Evolutionary conservation across 2,888 invertebrate genomes (phyloP).

Genomic region (Ligdia adustata): DNA sequence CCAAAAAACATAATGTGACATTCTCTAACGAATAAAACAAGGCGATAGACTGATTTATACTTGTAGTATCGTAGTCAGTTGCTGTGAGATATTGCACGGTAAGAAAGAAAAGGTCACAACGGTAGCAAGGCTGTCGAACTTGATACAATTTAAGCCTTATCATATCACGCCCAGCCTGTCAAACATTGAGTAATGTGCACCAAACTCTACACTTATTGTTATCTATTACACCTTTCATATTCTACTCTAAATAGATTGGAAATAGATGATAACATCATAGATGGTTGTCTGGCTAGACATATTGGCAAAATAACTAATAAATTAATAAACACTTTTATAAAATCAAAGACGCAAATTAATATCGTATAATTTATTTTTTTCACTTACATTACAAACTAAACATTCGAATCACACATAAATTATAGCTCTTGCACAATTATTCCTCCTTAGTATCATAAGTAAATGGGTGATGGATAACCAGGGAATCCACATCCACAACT

Average conservation of each 20-base stretch:
- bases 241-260: constrained; percentile 7
- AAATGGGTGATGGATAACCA: constrained; percentile 37
- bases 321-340: not conserved
- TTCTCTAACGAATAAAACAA: too few species aligned
- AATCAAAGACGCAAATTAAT: constrained; percentile 14
- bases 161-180: constrained; percentile 20
- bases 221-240: constrained; percentile 4
- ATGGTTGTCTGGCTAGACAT: constrained; percentile 10
- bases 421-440: constrained; percentile 6
- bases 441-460: constrained; percentile 39
- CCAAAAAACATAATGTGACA: too few species aligned
- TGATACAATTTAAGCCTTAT: constrained; percentile 29
- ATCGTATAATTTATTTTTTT: constrained; percentile 6
- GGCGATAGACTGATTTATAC: too few species aligned
- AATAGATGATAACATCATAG: constrained; percentile 3
- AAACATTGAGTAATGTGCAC: constrained; percentile 10
- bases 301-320: constrained; percentile 7
- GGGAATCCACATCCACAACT: constrained; percentile 32
- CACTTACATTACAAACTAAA: constrained; percentile 2
- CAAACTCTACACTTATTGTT: constrained; percentile 6
- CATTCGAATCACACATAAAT: constrained; percentile 28
- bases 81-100: constrained; percentile 20
- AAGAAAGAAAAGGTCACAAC: constrained; percentile 35
- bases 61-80: constrained; percentile 12
- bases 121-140: constrained; percentile 32